These are phyloP conservation scores for Pleuronectes platessa DNA, from an alignment of 2,113 vertebrate species.

Conservation along the genomic window DNA sequence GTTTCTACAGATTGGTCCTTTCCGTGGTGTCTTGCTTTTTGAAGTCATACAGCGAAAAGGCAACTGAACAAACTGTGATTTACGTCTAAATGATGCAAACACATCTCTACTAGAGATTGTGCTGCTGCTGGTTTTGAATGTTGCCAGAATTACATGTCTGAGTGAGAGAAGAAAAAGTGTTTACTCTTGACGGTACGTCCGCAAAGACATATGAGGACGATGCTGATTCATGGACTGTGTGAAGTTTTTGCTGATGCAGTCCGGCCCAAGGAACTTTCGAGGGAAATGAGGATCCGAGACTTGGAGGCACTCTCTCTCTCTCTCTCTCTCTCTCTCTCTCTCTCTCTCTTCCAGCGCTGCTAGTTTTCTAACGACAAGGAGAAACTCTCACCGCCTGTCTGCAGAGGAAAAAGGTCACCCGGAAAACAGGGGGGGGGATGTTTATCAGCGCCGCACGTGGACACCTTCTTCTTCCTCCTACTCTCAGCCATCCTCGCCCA, in stretches of 20 bases:
- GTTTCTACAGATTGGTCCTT: slow-evolving; percentile 30
- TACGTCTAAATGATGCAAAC: slow-evolving; percentile 72
- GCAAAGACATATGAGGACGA: slow-evolving; percentile 14
- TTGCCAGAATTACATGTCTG: not conserved
- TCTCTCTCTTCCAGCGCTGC: slow-evolving; percentile 38
- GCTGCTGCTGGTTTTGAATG: slow-evolving; percentile 64
- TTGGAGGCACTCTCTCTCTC: slow-evolving; percentile 8
- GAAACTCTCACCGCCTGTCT: slow-evolving; percentile 59
- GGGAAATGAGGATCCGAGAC: slow-evolving; percentile 21
- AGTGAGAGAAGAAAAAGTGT: slow-evolving; percentile 29
- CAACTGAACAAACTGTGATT: slow-evolving; percentile 68
- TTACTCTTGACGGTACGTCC: slow-evolving; percentile 51
- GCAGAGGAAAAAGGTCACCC: slow-evolving; percentile 62
- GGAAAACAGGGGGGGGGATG: slow-evolving; percentile 50
- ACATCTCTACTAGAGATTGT: slow-evolving; percentile 59
- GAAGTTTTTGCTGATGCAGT: slow-evolving; percentile 33
- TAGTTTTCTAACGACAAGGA: slow-evolving; percentile 57
- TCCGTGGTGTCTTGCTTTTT: slow-evolving; percentile 26
- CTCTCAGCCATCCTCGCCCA: slow-evolving; percentile 40
- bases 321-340: not conserved
- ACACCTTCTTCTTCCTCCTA: slow-evolving; percentile 39
- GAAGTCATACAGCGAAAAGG: slow-evolving; percentile 38
- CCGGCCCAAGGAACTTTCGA: slow-evolving; percentile 43
- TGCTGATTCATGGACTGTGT: slow-evolving; percentile 31
- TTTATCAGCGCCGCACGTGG: slow-evolving; percentile 51